Conservation (phyloP, 2,888 invertebrate species). For the Pilophorus perplexus region DNA sequence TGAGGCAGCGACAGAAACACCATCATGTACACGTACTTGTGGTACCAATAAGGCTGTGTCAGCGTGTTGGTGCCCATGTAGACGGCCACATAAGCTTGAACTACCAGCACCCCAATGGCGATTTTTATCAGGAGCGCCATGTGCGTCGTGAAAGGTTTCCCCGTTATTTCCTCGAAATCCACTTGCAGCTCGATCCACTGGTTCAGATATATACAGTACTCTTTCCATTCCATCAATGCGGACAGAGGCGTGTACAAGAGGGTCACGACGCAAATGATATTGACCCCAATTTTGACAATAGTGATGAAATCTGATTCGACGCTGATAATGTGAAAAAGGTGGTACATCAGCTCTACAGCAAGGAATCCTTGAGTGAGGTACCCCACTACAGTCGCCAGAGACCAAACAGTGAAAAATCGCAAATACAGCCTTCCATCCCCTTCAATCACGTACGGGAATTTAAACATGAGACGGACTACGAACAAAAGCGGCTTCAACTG, state of each 20-base stretch:
- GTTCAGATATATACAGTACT: constrained; percentile 31
- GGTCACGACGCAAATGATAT: constrained; percentile 14
- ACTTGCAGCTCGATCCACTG: constrained; percentile 34
- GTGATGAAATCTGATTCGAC: constrained; percentile 23
- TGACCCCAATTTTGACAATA: constrained; percentile 30
- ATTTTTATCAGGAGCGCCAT: constrained; percentile 29
- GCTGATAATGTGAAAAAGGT: constrained; percentile 7
- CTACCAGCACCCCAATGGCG: constrained; percentile 14
- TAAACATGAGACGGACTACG: constrained; percentile 10
- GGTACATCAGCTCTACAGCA: constrained; percentile 15
- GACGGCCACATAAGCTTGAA: constrained; percentile 20
- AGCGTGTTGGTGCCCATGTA: constrained; percentile 26
- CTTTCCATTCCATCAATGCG: constrained; percentile 28
- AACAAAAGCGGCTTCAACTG: constrained; percentile 25
- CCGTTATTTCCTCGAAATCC: constrained; percentile 30
- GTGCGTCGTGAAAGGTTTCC: constrained; percentile 20
- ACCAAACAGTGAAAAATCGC: constrained; percentile 7
- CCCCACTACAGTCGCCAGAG: constrained; percentile 6
- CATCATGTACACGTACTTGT: constrained; percentile 37
- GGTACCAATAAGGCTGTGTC: constrained; percentile 22
- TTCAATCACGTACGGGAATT: constrained; percentile 17
- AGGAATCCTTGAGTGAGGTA: constrained; percentile 7
- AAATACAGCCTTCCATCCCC: neutral
- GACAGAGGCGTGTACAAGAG: constrained; percentile 27
- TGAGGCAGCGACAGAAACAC: constrained; percentile 13